phyloP scores from a whole-genome alignment of 23 tunicate genomes.

The Pegea sp. region DNA sequence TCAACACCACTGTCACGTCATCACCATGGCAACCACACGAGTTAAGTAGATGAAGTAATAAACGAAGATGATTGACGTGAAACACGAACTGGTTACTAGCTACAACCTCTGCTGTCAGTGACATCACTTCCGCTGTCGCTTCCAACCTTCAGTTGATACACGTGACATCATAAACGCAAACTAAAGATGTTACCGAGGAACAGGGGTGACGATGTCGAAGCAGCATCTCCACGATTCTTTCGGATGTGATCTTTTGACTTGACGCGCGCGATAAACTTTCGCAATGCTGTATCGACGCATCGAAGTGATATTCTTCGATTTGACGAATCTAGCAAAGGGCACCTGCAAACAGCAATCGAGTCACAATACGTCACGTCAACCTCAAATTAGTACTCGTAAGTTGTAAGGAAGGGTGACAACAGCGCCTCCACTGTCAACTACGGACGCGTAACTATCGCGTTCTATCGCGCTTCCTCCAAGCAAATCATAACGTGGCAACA shows the following conservation, averaged over 20 bases:
- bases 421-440: conserved; percentile 46
- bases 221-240: conserved; percentile 68
- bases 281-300: conserved; percentile 58
- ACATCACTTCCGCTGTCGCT: no score
- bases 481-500: conserved; percentile 29
- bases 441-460: conserved; percentile 13
- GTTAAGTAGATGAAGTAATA: no score
- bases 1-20: no score
- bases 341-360: no score
- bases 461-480: neutral
- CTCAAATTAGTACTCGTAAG: conserved; percentile 37
- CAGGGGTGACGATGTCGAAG: conserved; percentile 81
- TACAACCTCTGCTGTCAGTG: no score
- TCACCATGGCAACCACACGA: no score
- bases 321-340: conserved; percentile 51
- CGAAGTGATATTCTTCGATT: conserved; percentile 17
- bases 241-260: conserved; percentile 32
- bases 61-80: no score
- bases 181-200: no score
- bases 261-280: conserved; percentile 28
- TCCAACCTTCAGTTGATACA: no score
- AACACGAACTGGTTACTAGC: no score
- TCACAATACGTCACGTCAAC: no score
- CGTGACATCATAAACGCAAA: no score
- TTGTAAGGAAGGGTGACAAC: conserved; percentile 65